phyloP scores from a whole-genome alignment of 2,888 invertebrate species.

The Volucella inflata region DNA sequence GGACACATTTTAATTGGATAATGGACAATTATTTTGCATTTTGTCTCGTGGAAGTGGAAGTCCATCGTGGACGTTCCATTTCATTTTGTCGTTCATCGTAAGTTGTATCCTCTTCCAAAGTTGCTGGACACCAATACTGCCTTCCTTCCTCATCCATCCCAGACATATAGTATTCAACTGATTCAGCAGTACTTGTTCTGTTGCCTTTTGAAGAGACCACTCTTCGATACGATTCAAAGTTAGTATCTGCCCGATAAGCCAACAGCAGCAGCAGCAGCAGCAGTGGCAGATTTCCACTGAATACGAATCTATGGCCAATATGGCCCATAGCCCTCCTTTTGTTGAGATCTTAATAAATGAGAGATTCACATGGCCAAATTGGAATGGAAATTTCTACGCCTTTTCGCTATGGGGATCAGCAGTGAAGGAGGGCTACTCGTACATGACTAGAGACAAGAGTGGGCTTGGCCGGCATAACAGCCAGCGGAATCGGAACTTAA shows the following conservation, averaged over 20 bases:
- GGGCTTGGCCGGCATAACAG: constrained; percentile 35
- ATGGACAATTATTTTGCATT: constrained; percentile 78
- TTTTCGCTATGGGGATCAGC: constrained; percentile 17
- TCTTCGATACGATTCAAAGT: constrained; percentile 43
- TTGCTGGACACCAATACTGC: constrained; percentile 51
- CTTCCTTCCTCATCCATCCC: constrained; percentile 7
- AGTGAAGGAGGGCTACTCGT: neutral
- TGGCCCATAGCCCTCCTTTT: constrained; percentile 70
- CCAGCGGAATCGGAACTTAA: constrained; percentile 1
- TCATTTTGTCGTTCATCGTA: constrained; percentile 25
- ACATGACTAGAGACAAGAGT: constrained; percentile 5
- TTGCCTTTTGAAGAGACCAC: constrained; percentile 12
- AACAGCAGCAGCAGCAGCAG: constrained; percentile 43
- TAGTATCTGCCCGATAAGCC: constrained; percentile 65
- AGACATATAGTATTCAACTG: constrained; percentile 13
- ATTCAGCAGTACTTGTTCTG: neutral
- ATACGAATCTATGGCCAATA: constrained; percentile 53
- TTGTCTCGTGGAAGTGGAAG: constrained; percentile 74
- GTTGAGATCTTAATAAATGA: constrained; percentile 76
- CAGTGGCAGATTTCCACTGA: constrained; percentile 72
- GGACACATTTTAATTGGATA: constrained; percentile 79
- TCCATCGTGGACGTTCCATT: constrained; percentile 51
- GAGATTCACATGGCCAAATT: constrained; percentile 74
- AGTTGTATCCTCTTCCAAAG: constrained; percentile 29
- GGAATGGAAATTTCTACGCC: constrained; percentile 75